phyloP scores from a whole-genome alignment of 2,888 invertebrate species.

The Agonopterix heracliana region DNA sequence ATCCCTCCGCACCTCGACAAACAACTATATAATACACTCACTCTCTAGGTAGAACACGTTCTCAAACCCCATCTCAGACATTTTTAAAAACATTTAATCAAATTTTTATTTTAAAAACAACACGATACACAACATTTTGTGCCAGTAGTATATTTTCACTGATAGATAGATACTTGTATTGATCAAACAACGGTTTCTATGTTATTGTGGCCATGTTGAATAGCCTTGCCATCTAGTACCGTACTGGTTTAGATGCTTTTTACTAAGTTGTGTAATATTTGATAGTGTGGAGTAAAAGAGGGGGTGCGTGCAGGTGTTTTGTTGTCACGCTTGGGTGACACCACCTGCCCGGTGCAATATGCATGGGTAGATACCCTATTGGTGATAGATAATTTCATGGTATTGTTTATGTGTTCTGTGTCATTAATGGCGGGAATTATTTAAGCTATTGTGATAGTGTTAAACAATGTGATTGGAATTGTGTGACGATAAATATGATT shows the following conservation, averaged over 20 bases:
- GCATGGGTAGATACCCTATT: slow-evolving; percentile 39
- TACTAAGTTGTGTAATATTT: slow-evolving; percentile 25
- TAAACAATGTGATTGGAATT: too few relatives aligned
- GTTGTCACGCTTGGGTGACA: slow-evolving; percentile 50
- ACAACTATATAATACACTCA: slow-evolving; percentile 53
- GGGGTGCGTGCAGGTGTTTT: slow-evolving; percentile 61
- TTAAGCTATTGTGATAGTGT: too few relatives aligned
- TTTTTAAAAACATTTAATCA: slow-evolving; percentile 37
- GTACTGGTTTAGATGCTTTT: slow-evolving; percentile 22
- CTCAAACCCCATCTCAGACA: slow-evolving; percentile 72
- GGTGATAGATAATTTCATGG: neutral
- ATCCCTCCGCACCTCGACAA: slow-evolving; percentile 44
- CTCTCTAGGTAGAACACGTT: slow-evolving; percentile 73
- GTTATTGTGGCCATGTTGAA: slow-evolving; percentile 32
- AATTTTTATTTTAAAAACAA: slow-evolving; percentile 28
- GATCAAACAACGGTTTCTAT: slow-evolving; percentile 68
- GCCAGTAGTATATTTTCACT: slow-evolving; percentile 21
- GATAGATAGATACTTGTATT: slow-evolving; percentile 51
- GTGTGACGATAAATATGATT: too few relatives aligned
- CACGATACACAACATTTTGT: slow-evolving; percentile 44
- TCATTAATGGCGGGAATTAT: too few relatives aligned
- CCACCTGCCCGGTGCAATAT: slow-evolving; percentile 59
- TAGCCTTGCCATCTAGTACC: slow-evolving; percentile 33
- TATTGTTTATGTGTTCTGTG: neutral
- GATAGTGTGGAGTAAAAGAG: slow-evolving; percentile 20